Evolutionary conservation across 2,888 invertebrate species (phyloP).

Genomic region (Fragum fragum): DNA sequence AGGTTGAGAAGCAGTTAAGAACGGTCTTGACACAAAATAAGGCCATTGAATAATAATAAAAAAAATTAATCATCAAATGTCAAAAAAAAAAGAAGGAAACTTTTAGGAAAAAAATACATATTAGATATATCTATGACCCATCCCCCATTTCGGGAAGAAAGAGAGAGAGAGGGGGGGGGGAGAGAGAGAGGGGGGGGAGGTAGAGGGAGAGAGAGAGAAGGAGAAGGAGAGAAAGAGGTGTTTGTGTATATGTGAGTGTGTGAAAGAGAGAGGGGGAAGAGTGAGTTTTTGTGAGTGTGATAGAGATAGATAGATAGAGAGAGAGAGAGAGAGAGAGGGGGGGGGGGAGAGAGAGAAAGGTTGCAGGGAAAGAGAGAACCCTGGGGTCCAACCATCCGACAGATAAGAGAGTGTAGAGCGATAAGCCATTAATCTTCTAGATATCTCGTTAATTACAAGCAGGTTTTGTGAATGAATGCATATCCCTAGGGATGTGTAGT

Average conservation of each 20-base stretch:
- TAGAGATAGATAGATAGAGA: not conserved
- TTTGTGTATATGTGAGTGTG: no score
- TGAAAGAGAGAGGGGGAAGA: not conserved
- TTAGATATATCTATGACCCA: no score
- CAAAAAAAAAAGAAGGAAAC: no score
- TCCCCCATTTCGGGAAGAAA: no score
- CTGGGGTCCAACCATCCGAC: not conserved
- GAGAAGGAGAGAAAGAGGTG: slow-evolving; percentile 6
- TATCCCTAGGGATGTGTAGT: slow-evolving; percentile 19
- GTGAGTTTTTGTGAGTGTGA: not conserved
- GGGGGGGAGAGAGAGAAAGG: slow-evolving; percentile 14
- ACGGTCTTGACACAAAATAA: no score
- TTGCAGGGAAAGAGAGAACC: not conserved
- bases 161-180: no score
- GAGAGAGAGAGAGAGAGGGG: slow-evolving; percentile 23
- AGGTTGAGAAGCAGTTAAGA: no score
- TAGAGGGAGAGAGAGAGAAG: not conserved
- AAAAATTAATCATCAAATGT: no score
- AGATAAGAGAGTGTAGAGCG: not conserved
- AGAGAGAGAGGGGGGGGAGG: slow-evolving; percentile 12
- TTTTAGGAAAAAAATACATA: no score
- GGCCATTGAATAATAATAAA: no score
- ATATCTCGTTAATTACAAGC: slow-evolving; percentile 21
- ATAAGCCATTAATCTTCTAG: slow-evolving; percentile 17
- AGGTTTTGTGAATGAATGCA: slow-evolving; percentile 21